A percentile compares a stretch with the other conserved stretches of the same genome.
Conservation (phyloP, 2,113 vertebrate species). For the Marcusenius ussheri region DNA sequence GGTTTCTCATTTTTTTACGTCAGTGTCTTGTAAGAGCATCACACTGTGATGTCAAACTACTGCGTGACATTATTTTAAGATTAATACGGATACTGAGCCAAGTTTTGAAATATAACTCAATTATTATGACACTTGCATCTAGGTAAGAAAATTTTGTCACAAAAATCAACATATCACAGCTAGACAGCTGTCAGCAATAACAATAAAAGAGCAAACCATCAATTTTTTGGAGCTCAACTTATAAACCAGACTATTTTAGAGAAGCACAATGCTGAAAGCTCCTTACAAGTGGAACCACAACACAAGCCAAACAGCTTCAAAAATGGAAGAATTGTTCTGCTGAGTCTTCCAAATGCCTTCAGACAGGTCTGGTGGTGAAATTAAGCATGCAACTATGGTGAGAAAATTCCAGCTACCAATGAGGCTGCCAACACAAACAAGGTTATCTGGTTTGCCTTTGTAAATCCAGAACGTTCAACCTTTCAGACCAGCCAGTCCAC, state of each 20-base stretch:
- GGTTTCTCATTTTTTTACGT: neutral
- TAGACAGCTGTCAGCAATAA: neutral
- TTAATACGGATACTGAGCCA: neutral
- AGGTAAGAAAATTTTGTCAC: neutral
- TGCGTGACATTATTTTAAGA: neutral
- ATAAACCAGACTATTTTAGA: neutral
- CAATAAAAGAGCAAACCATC: neutral
- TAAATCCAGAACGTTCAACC: neutral
- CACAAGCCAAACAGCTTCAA: neutral
- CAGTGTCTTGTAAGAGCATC: neutral
- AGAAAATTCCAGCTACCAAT: neutral
- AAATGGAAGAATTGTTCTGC: neutral
- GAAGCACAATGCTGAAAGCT: neutral
- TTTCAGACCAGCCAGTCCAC: neutral
- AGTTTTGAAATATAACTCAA: neutral
- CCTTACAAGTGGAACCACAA: neutral
- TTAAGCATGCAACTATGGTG: neutral
- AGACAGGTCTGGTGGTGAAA: neutral
- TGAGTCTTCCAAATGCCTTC: neutral
- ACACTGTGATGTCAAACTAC: neutral
- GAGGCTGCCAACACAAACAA: neutral
- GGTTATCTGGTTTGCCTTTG: neutral
- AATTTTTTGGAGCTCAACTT: neutral
- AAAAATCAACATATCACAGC: neutral
- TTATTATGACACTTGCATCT: neutral